Base-by-base conservation (phyloP, 2,113 vertebrate genomes). In the Nettapus auritus region DNA sequence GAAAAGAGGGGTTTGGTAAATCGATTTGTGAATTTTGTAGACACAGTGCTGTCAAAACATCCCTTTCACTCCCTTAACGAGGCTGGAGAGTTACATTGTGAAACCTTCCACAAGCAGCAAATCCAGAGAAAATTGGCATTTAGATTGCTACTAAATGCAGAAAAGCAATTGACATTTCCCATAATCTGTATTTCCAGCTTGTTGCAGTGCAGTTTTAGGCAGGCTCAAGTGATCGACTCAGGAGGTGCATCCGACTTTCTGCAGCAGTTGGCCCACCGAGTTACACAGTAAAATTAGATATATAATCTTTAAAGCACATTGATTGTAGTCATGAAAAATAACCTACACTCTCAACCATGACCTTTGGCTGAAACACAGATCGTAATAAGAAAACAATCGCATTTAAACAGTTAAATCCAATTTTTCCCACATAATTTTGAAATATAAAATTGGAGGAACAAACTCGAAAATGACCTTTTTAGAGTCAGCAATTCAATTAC, bases 41-140 rank as follows among this genome's bases (percentile, higher is more conserved):
- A 94, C 95, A 90, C 76, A 87, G 95, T 92, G 94, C 97, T 97
- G 96, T 97, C 97, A 96, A 95, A 97, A 97, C 96, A 94, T 90
- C 86, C 96, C 82, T 93, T 93, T 94, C 94, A 80, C 89, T 96
- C 92, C 94, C 63, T 90, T 97, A 94, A 97, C 96, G 91, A 95
- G 89, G 90, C 91, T 95, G 88, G 91, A 93, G 88, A 95, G 96
- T 94, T 96, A 84, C 81, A 94, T 77, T 94, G 95, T 84, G 81
- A 89, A 91, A 80, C 95, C 97, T 96, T 88, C 94, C 50, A 88
- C 97, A 93, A 95, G 93, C 94, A 92, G 97, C 97, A 96, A 97
- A 97, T 97, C 97, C 88, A 52, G 96, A 97, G 97, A 98, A 98
- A 98, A 98, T 96, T 97, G 98, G 96, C 90, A 34, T 97, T 97